Percentiles rank a stretch among this genome's conserved stretches.
Evolutionary conservation across 2,888 invertebrate species (phyloP).

Genomic region (Meta bourneti): DNA sequence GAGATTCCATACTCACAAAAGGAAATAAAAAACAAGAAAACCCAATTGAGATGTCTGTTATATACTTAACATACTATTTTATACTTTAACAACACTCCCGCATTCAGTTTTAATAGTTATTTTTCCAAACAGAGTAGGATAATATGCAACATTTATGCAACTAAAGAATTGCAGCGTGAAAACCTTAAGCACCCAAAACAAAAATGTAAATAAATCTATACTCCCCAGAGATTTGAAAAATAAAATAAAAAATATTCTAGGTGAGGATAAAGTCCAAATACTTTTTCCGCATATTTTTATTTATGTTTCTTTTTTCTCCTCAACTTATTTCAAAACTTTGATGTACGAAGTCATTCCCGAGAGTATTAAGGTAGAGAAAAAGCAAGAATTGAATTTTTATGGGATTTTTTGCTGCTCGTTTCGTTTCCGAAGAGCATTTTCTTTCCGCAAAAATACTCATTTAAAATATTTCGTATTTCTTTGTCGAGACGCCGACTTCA

Average conservation of each 20-base stretch:
- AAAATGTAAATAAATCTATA: constrained; percentile 50
- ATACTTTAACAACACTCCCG: too few relatives aligned
- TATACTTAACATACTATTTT: too few relatives aligned
- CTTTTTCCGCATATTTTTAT: constrained; percentile 55
- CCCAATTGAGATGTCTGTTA: too few relatives aligned
- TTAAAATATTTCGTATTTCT: constrained; percentile 51
- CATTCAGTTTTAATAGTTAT: too few relatives aligned
- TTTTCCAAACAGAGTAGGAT: too few relatives aligned
- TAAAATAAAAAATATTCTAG: constrained; percentile 45
- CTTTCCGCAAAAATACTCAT: constrained; percentile 43
- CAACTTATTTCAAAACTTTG: constrained; percentile 57
- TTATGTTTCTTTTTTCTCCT: constrained; percentile 31
- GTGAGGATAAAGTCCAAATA: constrained; percentile 41
- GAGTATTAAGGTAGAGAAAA: constrained; percentile 43
- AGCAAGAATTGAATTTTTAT: constrained; percentile 48
- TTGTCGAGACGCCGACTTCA: constrained; percentile 19
- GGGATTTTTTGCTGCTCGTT: background rate
- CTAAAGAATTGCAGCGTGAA: background rate
- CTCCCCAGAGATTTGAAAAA: constrained; percentile 42
- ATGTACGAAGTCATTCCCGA: constrained; percentile 54
- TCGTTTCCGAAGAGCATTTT: constrained; percentile 17
- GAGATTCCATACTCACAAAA: too few relatives aligned
- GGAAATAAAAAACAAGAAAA: too few relatives aligned
- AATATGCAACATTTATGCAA: too few relatives aligned
- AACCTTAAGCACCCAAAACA: constrained; percentile 1